Base-by-base conservation (phyloP, 2,888 invertebrate genomes). In the Leptopilina syphax region DNA sequence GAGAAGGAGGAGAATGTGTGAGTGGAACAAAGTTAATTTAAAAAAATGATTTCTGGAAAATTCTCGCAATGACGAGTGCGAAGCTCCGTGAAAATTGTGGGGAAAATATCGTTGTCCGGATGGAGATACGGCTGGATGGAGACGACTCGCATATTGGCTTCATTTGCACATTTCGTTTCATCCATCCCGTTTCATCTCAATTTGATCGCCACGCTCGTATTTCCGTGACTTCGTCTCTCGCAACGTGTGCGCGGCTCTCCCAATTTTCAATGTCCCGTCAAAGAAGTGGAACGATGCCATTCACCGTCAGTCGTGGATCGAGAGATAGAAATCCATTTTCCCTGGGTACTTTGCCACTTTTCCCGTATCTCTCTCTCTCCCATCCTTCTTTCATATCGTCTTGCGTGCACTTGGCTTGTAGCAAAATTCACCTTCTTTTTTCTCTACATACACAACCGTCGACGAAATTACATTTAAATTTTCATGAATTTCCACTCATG, bases 131-230 rank as follows among this genome's bases (percentile, higher is more conserved):
- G 86, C 80, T 85, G 86, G 85, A 88, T 85, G 84, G 84, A 85
- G 83, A 81, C 83, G 81, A 81, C 78, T 86, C 88, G 89, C 85
- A 91, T 91, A 91, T 91, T 91, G 91, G 91, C 91, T 89, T 91
- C 90, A 90, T 91, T 91, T 91, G 89, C 89, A 90, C 90, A 90
- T 90, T 90, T 91, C 90, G 88, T 90, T 90, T 91, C 88, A 87
- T 84, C 85, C 86, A 80, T 84, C 78, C 81, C 83, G 81, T 81
- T 73, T 81, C 84, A 81, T 85, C 86, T 84, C 87, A 87, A 89
- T 89, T 88, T 88, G 83, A 88, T 87, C 87, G 70, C 66, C 66
- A 67, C 66, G 27, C 66, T 67, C 66, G 66, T 65, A 66, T 66
- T 41, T 66, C 34, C 66, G 44, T 41, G 41, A n/a, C 68, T 50